Evolutionary conservation across 1,140 invertebrate genomes (phyloP).

Genomic region (Musca vetustissima): DNA sequence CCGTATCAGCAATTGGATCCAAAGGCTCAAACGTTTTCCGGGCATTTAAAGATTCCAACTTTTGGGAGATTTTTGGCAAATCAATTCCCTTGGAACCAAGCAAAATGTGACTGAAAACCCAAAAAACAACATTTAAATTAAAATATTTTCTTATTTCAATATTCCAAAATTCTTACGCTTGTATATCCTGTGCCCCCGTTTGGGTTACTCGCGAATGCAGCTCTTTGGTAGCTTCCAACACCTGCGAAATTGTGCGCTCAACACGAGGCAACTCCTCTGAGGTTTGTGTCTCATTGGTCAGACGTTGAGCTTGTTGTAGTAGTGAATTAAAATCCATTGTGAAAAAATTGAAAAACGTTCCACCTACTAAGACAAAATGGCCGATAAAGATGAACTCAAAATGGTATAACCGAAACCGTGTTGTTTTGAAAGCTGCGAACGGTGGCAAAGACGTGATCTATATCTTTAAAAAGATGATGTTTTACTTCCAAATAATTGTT

Average conservation of each 20-base stretch:
- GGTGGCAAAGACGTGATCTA: too few relatives aligned
- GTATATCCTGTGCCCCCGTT: slow-evolving; percentile 82
- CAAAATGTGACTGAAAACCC: slow-evolving; percentile 75
- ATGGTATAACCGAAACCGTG: too few relatives aligned
- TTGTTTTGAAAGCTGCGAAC: too few relatives aligned
- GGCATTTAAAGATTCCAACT: slow-evolving; percentile 83
- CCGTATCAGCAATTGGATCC: slow-evolving; percentile 85
- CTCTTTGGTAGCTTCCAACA: slow-evolving; percentile 88
- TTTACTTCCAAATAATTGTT: too few relatives aligned
- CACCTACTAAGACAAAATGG: too few relatives aligned
- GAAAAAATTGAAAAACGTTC: too few relatives aligned
- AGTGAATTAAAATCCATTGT: slow-evolving; percentile 77
- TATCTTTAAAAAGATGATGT: too few relatives aligned
- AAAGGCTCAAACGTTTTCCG: slow-evolving; percentile 84
- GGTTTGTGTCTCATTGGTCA: slow-evolving; percentile 85
- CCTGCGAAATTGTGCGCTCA: slow-evolving; percentile 86
- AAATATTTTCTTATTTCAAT: not conserved
- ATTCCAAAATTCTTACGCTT: slow-evolving; percentile 74
- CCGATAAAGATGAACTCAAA: too few relatives aligned
- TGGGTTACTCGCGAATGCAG: slow-evolving; percentile 83
- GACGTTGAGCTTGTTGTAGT: slow-evolving; percentile 85
- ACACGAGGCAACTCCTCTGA: slow-evolving; percentile 81
- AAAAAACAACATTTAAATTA: not conserved
- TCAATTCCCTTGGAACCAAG: slow-evolving; percentile 91
- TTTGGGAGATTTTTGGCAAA: slow-evolving; percentile 87